A percentile compares a stretch with the other conserved stretches of the same genome.
Evolutionary conservation across 2,888 invertebrate species (phyloP).

Genomic region (Alsophila aescularia): DNA sequence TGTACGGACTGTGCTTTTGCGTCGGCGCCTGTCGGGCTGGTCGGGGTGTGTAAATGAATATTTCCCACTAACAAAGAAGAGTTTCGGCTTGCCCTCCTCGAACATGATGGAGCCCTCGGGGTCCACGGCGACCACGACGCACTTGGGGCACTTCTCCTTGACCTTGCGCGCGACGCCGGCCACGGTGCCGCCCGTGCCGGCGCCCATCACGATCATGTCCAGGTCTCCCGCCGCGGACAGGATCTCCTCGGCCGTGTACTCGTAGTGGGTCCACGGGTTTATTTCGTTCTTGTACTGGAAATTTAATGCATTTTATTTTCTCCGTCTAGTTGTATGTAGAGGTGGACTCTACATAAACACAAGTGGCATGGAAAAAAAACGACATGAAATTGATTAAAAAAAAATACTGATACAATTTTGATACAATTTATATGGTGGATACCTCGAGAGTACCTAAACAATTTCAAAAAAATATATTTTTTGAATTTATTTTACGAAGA

Average conservation of each 20-base stretch:
- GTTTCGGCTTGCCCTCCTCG: constrained; percentile 83
- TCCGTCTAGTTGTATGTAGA: too few relatives aligned
- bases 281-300: constrained; percentile 91
- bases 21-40: too few relatives aligned
- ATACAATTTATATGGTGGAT: too few relatives aligned
- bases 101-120: constrained; percentile 89
- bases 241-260: constrained; percentile 96
- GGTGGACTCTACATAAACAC: too few relatives aligned
- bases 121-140: constrained; percentile 92
- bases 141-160: constrained; percentile 90
- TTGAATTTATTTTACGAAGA: too few relatives aligned
- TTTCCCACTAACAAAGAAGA: constrained; percentile 48
- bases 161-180: constrained; percentile 95
- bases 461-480: too few relatives aligned
- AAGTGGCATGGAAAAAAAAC: too few relatives aligned
- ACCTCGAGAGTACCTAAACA: too few relatives aligned
- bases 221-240: constrained; percentile 87
- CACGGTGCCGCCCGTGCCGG: constrained; percentile 97
- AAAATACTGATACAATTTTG: too few relatives aligned
- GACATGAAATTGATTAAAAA: too few relatives aligned
- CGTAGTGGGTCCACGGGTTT: constrained; percentile 97
- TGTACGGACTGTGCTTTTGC: too few relatives aligned
- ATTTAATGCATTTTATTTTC: neutral
- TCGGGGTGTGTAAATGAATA: too few relatives aligned
- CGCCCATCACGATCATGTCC: constrained; percentile 92